Conservation (phyloP, 2,797 vertebrate species). For the Mionectes olivaceus region DNA sequence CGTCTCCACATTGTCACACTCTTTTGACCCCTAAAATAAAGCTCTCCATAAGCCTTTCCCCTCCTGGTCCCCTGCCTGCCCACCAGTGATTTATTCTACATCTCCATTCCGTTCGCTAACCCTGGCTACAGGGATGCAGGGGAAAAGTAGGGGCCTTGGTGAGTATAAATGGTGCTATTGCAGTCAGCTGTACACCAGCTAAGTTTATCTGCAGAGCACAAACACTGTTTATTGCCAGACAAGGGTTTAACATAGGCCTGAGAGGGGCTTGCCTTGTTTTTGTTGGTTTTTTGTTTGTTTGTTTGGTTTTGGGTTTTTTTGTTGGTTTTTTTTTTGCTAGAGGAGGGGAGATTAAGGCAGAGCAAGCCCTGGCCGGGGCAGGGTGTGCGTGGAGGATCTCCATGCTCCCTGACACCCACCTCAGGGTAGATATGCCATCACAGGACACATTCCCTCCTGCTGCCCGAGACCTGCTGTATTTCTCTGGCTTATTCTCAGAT, state of each 20-base stretch:
- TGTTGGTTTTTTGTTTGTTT: not conserved
- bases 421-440: not conserved
- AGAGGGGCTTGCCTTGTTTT: not conserved
- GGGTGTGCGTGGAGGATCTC: not conserved
- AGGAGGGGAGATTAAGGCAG: accelerated
- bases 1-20: constrained; percentile 67
- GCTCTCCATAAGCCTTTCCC: constrained; percentile 37
- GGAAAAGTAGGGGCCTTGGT: not conserved
- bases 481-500: not conserved
- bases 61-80: not conserved
- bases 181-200: not conserved
- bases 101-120: not conserved
- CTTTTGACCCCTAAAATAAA: constrained; percentile 70
- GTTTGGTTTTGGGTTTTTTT: too few relatives aligned
- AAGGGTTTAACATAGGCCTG: not conserved
- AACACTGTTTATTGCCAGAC: accelerated
- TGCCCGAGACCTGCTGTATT: not conserved
- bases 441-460: not conserved
- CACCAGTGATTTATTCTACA: not conserved
- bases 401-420: not conserved
- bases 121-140: not conserved
- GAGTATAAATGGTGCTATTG: not conserved
- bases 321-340: not conserved
- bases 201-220: not conserved
- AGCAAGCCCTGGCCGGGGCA: accelerated